These are phyloP conservation scores for Hydriomena furcata DNA, from an alignment of 2,888 invertebrate species.

Conservation along the genomic window DNA sequence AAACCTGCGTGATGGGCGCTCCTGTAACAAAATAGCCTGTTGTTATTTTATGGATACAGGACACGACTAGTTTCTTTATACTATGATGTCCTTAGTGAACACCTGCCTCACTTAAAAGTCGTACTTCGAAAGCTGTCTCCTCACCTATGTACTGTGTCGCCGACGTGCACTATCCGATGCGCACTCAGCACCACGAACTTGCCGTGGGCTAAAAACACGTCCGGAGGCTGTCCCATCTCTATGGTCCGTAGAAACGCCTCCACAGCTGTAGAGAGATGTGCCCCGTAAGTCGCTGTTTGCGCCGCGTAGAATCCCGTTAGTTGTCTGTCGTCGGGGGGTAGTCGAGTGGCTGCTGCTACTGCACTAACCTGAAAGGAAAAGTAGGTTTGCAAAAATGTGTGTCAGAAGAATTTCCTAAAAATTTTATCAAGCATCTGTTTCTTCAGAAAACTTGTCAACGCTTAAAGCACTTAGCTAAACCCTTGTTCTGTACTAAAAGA, in stretches of 20 bases:
- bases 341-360: constrained; percentile 75
- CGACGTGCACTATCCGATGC: constrained; percentile 96
- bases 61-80: no score
- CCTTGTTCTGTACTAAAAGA: no score
- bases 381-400: no score
- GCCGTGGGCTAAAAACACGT: constrained; percentile 95
- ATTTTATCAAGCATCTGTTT: no score
- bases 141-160: constrained; percentile 92
- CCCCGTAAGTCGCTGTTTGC: constrained; percentile 93
- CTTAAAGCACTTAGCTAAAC: no score
- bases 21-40: constrained; percentile 58
- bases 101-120: no score
- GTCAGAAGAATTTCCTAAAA: no score
- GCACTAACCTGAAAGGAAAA: constrained; percentile 67
- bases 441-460: no score
- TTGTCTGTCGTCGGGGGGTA: constrained; percentile 92
- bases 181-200: constrained; percentile 97
- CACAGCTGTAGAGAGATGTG: constrained; percentile 93
- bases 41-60: neutral
- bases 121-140: no score
- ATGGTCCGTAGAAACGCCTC: constrained; percentile 96
- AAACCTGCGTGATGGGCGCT: constrained; percentile 90
- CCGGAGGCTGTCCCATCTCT: constrained; percentile 96
- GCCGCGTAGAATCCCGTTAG: constrained; percentile 94
- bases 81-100: no score